Evolutionary conservation across 2,113 vertebrate species (phyloP), one percentile per base, ranked within the genome.

Genomic region (Tupaia tana): DNA sequence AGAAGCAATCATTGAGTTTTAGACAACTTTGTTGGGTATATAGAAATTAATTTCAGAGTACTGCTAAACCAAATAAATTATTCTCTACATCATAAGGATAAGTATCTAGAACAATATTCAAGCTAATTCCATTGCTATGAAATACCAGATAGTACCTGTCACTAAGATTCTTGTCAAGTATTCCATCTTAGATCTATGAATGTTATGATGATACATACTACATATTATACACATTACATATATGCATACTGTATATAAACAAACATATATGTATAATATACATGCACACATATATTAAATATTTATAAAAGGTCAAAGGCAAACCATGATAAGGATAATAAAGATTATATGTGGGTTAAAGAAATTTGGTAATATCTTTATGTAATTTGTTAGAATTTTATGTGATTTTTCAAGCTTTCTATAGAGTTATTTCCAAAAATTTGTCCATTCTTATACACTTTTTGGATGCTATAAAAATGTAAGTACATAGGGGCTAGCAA

Each of bases 351-450:
- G 16, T 63, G 54, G 34, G 24, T 7, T 69, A 2, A 58, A 11
- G 75, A 79, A 77, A 89, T 54, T 8, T 24, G 19, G 20, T 19
- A 82, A 77, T 29, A 13, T 27, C 67, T 54, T 75, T n/a, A 27
- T 71, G 93, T 19, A 79, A 13, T 89, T 59, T 79, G 31, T 58
- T 64, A 81, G 29, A 90, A 74, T 27, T 75, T 89, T 84, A 22
- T 77, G 22, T 56, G 86, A 19, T 86, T 93, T 22, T 89, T 31
- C 24, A 87, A 93, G n/a, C 16, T 81, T 78, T 70, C 58, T 86
- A 86, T 34, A 67, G 58, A 66, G 77, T 56, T 73, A 79, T 64
- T 90, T 91, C 59, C 22, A 29, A 58, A n/a, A 16, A 61, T 18
- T 0, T 13, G 81, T 69, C 22, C 54, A 58, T 61, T 24, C 90